Evolutionary conservation across 2,113 vertebrate species (phyloP), one percentile per base, ranked within the genome.

Genomic region (Meriones unguiculatus): DNA sequence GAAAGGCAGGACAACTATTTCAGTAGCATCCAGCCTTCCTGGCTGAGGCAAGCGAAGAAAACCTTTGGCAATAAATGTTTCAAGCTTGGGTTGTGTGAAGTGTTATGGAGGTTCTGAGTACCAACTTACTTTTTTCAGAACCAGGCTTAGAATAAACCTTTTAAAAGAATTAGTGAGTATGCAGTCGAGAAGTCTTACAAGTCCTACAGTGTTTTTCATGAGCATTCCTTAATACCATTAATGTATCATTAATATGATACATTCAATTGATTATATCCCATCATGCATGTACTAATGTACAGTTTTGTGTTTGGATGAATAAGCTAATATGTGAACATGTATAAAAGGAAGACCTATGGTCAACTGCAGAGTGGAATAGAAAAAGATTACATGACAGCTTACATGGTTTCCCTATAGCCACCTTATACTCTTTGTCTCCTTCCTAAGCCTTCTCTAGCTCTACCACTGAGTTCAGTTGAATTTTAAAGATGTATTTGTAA

Each of bases 401-500:
- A 85, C 2, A 62, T 5, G 25, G 10, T 78, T 24, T 81, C 5
- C 20, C 1, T 64, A 64, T 52, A 80, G 8, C 4, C 22, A 85
- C 4, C 2, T 67, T 87, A 52, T 0, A 30, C 0, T 73, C 57
- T 87, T 2, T 52, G n/a, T 81, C 32, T 32, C 38, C 17, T 69
- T 86, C 11, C 28, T 69, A 69, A 13, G 32, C 10, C 41, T 24
- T 67, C 64, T 50, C 7, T 22, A 7, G 82, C 10, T 1, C 59
- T 50, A 67, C 92, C 15, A 3, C 14, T 87, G 73, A 65, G 88
- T 95, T 91, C 13, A 80, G 13, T 41, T 89, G 91, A 77, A 70
- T 85, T 87, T 93, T 93, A 76, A 89, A 86, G 52, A 64, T 85
- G 75, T 41, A 69, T 67, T 28, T 64, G 2, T 95, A 95, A 72